Evolutionary conservation across 2,113 vertebrate genomes (phyloP).

Genomic region (Sus scrofa): DNA sequence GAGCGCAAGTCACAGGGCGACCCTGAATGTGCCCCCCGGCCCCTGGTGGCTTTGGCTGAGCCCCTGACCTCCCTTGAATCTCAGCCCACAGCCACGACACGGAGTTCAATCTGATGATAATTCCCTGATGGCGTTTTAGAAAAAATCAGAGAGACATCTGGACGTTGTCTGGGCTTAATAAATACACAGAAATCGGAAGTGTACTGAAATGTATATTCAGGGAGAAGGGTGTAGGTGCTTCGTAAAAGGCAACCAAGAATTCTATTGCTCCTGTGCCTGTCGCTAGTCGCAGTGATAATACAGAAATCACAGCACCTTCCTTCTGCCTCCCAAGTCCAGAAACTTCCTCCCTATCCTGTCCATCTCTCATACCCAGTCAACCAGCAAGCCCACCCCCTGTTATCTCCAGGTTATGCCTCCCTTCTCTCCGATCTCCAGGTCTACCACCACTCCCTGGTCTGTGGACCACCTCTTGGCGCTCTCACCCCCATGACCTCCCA

Average conservation of each 20-base stretch:
- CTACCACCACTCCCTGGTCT: no score
- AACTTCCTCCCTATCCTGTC: neutral
- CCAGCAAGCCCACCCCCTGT: neutral
- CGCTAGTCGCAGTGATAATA: fast-evolving
- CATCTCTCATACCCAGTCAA: neutral
- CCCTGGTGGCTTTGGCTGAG: neutral
- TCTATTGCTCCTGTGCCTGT: no score
- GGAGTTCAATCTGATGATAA: no score
- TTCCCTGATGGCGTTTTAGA: neutral
- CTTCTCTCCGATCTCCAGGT: neutral
- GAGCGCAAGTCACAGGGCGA: neutral
- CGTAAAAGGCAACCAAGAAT: neutral
- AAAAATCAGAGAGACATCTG: neutral
- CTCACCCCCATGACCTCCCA: fast-evolving
- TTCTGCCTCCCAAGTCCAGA: neutral
- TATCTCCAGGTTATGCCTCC: neutral
- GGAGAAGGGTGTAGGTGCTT: no score
- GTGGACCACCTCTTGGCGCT: neutral
- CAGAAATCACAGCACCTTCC: neutral
- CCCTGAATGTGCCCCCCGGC: no score
- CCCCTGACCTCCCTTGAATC: neutral
- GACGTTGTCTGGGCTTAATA: neutral
- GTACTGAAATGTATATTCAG: no score
- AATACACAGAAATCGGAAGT: no score
- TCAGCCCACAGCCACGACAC: neutral